Evolutionary conservation across 2,888 invertebrate species (phyloP), one percentile per base, ranked within the genome.

Genomic region (Pammene fasciana): DNA sequence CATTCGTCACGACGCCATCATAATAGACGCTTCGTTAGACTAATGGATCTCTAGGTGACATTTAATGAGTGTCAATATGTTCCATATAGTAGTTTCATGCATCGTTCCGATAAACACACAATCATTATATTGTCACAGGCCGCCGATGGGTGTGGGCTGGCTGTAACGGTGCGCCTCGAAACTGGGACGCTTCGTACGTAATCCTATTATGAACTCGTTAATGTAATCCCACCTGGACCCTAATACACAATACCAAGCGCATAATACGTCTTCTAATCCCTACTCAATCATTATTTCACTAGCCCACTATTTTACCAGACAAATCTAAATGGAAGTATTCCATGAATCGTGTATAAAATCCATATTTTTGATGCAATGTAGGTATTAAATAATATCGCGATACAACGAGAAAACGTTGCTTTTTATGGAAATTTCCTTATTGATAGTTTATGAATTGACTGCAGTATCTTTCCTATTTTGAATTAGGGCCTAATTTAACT

Each of bases 201-300:
- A 92, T 92, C 91, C 87, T 88, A 90, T 90, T 92, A 90, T 83
- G 86, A 86, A 83, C 89, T 91, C 88, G 90, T 90, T 90, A 90
- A 86, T 86, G 83, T 82, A 80, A 91, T 90, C 87, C 86, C 77
- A 78, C 79, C 80, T 79, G 79, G 82, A 83, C 82, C 86, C 80
- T 77, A 80, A 84, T 86, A 70, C 65, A 60, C 70, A 16, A 48
- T 65, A 65, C 65, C 56, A 48, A 18, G 65, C 34, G 59, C 38
- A 46, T 65, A 16, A 41, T 65, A 60, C 45, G 43, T 65, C 46
- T 65, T 70, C 18, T 65, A 65, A 65, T 60, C 59, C 34, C 38
- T 38, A 52, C 60, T 60, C 65, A 54, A 65, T 64, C 38, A 54
- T 54, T 59, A 57, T 64, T 64, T 64, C 43, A 54, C 26, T 4